Evolutionary conservation across 2,113 vertebrate species (phyloP).

Genomic region (Eretmochelys imbricata): DNA sequence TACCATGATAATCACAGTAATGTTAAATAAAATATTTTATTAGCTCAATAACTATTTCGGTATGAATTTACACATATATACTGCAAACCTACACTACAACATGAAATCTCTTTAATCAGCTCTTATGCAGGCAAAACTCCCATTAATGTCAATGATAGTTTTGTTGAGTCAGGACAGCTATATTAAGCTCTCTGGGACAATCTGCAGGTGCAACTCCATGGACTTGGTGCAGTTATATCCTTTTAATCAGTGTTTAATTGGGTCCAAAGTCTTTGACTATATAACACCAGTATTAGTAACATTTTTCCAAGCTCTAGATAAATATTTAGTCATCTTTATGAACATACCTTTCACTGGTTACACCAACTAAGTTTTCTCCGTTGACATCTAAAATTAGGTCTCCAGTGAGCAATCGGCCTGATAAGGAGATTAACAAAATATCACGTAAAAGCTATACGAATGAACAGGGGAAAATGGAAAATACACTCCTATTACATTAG

Average conservation of each 20-base stretch:
- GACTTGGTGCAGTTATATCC: neutral
- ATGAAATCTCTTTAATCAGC: neutral
- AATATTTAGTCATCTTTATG: neutral
- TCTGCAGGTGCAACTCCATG: neutral
- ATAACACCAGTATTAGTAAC: neutral
- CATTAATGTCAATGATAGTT: neutral
- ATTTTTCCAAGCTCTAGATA: neutral
- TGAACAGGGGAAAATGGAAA: neutral
- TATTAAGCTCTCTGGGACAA: neutral
- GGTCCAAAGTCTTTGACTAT: neutral
- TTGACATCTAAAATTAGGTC: conserved; percentile 91
- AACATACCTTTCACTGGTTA: conserved; percentile 86
- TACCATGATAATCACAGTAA: rapidly evolving
- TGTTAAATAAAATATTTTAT: neutral
- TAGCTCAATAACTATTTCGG: neutral
- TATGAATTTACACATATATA: neutral
- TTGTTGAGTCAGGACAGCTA: neutral
- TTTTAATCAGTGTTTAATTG: neutral
- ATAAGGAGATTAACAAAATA: conserved; percentile 24
- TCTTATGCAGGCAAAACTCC: neutral
- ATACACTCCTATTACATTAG: neutral
- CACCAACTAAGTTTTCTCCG: conserved; percentile 85
- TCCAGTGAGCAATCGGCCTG: conserved; percentile 86
- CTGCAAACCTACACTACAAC: neutral
- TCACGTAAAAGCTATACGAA: neutral